These are phyloP conservation scores for Lepidocolaptes lacrymiger DNA, from an alignment of 2,797 vertebrate genomes.

Conservation along the genomic window DNA sequence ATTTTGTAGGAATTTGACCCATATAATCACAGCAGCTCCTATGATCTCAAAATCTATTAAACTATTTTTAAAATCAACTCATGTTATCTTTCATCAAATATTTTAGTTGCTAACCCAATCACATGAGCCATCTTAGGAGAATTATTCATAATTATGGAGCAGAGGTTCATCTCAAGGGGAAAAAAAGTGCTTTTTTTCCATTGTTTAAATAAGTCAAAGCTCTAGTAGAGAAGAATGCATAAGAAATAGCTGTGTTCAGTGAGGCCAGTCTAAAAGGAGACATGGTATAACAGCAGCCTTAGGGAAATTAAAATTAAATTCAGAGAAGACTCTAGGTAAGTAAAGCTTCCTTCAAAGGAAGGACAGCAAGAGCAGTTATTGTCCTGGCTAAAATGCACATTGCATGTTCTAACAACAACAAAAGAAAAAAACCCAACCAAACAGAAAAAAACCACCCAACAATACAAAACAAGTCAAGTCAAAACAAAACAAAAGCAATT, in stretches of 20 bases:
- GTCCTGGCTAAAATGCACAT: not conserved
- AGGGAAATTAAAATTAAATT: not conserved
- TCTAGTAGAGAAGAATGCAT: not conserved
- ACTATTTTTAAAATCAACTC: not conserved
- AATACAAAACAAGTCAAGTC: not conserved
- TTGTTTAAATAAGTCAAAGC: conserved; percentile 29
- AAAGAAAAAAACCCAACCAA: not conserved
- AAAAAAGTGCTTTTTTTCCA: not conserved
- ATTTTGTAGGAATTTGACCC: conserved; percentile 1
- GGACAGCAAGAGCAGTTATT: not conserved
- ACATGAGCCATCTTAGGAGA: not conserved
- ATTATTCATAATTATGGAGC: conserved; percentile 29
- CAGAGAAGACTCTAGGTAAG: not conserved
- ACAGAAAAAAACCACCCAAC: not conserved
- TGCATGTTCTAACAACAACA: not conserved
- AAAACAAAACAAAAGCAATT: not conserved
- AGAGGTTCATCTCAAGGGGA: conserved; percentile 4
- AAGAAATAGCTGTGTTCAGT: not conserved
- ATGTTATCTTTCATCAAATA: not conserved
- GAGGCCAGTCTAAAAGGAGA: not conserved
- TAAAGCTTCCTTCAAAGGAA: not conserved
- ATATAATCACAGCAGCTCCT: not conserved
- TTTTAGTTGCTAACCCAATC: conserved; percentile 1
- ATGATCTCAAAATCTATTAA: not conserved
- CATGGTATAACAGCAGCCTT: not conserved